Percentiles rank a stretch among this genome's conserved stretches.
These are phyloP conservation scores for Apis laboriosa DNA, from an alignment of 1,140 invertebrate genomes.

Conservation along the genomic window DNA sequence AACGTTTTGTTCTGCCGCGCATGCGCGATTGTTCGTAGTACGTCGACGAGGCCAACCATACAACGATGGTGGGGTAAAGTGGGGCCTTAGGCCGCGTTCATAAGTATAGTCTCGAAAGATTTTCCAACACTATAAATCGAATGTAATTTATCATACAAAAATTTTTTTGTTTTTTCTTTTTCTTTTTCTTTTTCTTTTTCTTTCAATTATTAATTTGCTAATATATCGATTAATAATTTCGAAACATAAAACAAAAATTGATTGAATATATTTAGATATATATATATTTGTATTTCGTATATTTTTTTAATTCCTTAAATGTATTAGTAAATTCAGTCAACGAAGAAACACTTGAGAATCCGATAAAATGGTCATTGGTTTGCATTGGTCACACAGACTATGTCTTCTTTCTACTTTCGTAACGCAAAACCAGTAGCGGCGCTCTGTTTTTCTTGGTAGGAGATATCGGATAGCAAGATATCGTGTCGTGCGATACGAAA, in stretches of 20 bases:
- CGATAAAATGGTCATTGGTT: slow-evolving; percentile 11
- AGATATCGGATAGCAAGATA: slow-evolving; percentile 53
- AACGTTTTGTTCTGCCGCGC: slow-evolving; percentile 35
- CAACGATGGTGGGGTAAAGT: slow-evolving; percentile 3
- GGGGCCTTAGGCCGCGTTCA: slow-evolving; percentile 48
- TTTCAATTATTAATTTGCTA: neutral
- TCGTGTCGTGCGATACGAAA: slow-evolving; percentile 43
- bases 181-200: neutral
- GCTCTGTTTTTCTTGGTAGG: slow-evolving; percentile 38
- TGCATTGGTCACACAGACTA: neutral
- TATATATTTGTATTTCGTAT: too few relatives aligned
- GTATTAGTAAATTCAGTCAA: neutral
- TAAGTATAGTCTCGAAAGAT: neutral
- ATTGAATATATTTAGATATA: too few relatives aligned
- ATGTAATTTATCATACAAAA: too few relatives aligned
- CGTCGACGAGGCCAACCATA: slow-evolving; percentile 31
- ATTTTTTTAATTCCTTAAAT: neutral
- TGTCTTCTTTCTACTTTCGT: slow-evolving; percentile 37
- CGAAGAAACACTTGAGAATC: neutral
- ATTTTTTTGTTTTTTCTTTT: too few relatives aligned
- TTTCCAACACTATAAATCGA: neutral
- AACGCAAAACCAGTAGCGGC: slow-evolving; percentile 37
- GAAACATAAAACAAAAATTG: neutral
- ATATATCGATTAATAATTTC: neutral
- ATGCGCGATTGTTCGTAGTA: slow-evolving; percentile 39